Base-by-base conservation (phyloP, 2,797 vertebrate genomes). In the Sparus aurata region DNA sequence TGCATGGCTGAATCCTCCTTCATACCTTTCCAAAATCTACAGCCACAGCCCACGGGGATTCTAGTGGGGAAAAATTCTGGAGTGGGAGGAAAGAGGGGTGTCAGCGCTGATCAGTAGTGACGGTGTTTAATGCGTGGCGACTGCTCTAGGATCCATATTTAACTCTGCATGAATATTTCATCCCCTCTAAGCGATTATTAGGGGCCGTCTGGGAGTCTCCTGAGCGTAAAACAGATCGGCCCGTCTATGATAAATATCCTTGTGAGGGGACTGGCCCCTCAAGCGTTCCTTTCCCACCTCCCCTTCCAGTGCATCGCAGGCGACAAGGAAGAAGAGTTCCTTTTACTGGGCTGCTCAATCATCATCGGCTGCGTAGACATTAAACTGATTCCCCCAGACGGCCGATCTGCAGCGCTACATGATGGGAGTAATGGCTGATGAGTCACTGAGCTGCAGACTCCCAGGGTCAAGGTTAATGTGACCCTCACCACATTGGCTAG, bases 131-230 rank as follows among this genome's bases (percentile, higher is more conserved):
- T 91, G 83, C 50, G 66, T 60, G 22, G 81, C 66, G 84, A 94
- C 89, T 79, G 85, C 88, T 88, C 83, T 58, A 89, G 84, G 91
- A 93, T 94, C 92, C 88, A 92, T 93, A 93, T 94, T 95, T 94
- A 93, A 93, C 91, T 91, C 87, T 22, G 77, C 84, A 93, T 95
- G 91, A 94, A 94, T 95, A 94, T 95, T 94, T 94, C 88, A 93
- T 94, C 79, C 59, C 30, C 69, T 92, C 81, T 89, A 91, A 92
- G 89, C 80, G 63, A 94, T 94, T 94, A 94, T 94, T 93, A 93
- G 85, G 77, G 79, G 74, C 92, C 49, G 84, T 90, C 92, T 87
- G 80, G 86, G 87, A 92, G 89, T 89, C 86, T 93, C 91, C 89
- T 79, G 73, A 89, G 92, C 57, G 55, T 91, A 81, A 92, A 91